Conservation (phyloP, 2,888 invertebrate genomes). For the Dryobotodes eremita region DNA sequence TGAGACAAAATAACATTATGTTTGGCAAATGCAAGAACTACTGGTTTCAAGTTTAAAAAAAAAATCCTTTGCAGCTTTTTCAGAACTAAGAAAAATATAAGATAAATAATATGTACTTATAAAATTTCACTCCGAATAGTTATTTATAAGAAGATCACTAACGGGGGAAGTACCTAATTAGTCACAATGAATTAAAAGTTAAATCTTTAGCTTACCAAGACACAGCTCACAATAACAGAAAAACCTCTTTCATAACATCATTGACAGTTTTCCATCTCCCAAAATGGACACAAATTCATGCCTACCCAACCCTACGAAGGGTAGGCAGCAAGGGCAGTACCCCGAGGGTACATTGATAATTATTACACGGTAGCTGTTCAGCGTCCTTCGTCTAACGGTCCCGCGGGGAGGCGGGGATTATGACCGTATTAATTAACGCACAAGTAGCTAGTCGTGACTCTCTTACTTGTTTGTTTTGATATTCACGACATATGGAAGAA, state of each 20-base stretch:
- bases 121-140: no score
- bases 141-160: no score
- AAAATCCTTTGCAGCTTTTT: neutral
- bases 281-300: slow-evolving; percentile 34
- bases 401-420: slow-evolving; percentile 78
- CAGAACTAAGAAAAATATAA: neutral
- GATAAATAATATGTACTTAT: no score
- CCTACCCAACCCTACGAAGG: slow-evolving; percentile 57
- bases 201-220: neutral
- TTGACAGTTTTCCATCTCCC: slow-evolving; percentile 24
- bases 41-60: neutral
- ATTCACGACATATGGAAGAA: slow-evolving; percentile 14
- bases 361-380: slow-evolving; percentile 83
- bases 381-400: slow-evolving; percentile 80
- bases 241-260: neutral
- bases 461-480: slow-evolving; percentile 74
- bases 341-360: slow-evolving; percentile 89
- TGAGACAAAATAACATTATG: neutral
- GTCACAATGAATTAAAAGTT: no score
- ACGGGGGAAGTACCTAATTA: no score
- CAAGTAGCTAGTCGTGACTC: slow-evolving; percentile 80
- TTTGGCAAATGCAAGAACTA: neutral
- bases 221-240: neutral
- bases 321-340: slow-evolving; percentile 67
- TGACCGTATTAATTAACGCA: slow-evolving; percentile 84